Evolutionary conservation across 2,888 invertebrate genomes (phyloP), one percentile per base, ranked within the genome.

Genomic region (Anodontia alba): DNA sequence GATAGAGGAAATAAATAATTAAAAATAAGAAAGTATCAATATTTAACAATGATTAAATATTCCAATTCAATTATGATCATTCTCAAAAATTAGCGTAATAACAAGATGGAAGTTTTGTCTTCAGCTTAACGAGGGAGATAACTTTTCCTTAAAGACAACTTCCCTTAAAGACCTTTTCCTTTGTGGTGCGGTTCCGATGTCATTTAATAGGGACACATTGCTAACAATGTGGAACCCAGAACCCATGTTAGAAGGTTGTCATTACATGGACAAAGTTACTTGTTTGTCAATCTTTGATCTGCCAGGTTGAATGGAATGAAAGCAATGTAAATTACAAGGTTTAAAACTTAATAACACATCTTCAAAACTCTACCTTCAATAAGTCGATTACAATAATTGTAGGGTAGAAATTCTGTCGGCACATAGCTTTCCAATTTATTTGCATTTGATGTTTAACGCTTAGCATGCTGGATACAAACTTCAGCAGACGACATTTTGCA

Each of bases 231-330:
- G 2, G 7, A 3, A n/a, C 54, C 17, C 5, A 33, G 31, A 33
- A 33, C 62, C 29, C 12, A 33, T 10, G 33, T 62, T 15, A 17
- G 23, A 7, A 62, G 17, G 17, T 8, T 33, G 17, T 3, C 1
- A 62, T 33, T 62, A 33, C 7, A 33, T 29, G 23, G 15, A 31
- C 62, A 62, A 17, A 12, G 2, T 12, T 23, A 12, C 62, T 33
- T 62, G 62, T 62, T 62, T 62, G 62, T 62, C 62, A 62, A 62
- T 62, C 62, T 62, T 62, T 62, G 62, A 62, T 62, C 33, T 62
- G 62, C 33, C 62, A 33, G 17, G 17, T 1, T 17, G 23, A 31
- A 62, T 33, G 12, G 31, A 31, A 33, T 29, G 33, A 33, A 62
- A 33, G n/a, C 33, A 10, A 17, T 31, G 62, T 33, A 15, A 29